Evolutionary conservation across 2,113 vertebrate genomes (phyloP).

Genomic region (Bufo gargarizans): DNA sequence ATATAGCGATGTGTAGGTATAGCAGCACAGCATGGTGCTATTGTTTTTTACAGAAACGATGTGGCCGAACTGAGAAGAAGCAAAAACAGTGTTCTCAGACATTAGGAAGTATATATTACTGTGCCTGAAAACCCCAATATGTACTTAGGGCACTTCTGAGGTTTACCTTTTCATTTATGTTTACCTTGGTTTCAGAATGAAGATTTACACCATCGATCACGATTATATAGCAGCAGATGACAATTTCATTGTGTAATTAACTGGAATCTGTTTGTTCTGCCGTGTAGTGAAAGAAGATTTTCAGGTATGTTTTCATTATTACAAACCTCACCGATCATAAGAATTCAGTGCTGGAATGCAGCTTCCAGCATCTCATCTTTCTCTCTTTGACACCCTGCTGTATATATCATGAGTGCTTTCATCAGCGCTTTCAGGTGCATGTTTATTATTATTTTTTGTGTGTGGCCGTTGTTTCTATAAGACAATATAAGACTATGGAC

Average conservation of each 20-base stretch:
- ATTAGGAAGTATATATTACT: conserved; percentile 65
- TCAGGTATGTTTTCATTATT: conserved; percentile 2
- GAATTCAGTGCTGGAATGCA: not conserved
- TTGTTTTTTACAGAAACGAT: not conserved
- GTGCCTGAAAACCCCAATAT: conserved; percentile 66
- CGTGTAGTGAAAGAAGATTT: not conserved
- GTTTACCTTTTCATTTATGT: conserved; percentile 68
- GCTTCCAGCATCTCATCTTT: not conserved
- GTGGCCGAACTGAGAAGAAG: not conserved
- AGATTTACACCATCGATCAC: conserved; percentile 67
- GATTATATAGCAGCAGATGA: conserved; percentile 56
- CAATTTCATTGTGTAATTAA: conserved; percentile 62
- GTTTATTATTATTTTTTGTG: no score
- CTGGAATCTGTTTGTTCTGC: conserved; percentile 59
- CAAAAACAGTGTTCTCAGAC: conserved; percentile 6
- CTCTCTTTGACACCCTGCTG: not conserved
- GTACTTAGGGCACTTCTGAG: conserved; percentile 64
- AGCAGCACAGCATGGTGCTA: not conserved
- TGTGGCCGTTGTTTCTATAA: no score
- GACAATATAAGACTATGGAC: no score
- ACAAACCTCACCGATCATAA: not conserved
- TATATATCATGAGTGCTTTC: not conserved
- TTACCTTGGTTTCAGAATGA: conserved; percentile 66
- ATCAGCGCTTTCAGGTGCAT: no score
- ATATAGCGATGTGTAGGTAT: not conserved